Evolutionary conservation across 2,113 vertebrate species (phyloP), one percentile per base, ranked within the genome.

Genomic region (Crotalus horridus): DNA sequence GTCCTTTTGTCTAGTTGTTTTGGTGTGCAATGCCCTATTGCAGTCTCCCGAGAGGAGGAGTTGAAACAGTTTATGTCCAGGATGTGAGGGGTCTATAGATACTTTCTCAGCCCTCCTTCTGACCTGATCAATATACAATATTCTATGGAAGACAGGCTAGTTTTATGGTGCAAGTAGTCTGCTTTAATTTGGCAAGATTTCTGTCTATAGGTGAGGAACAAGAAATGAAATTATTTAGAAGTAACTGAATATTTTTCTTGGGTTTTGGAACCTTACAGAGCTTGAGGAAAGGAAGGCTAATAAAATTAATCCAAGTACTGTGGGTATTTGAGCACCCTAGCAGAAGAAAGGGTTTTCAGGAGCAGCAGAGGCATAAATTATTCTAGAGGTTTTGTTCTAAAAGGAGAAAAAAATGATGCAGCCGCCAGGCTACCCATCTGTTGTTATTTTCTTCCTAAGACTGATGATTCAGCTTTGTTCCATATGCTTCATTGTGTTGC

Each of bases 381-480:
- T 90, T 90, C 55, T 29, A 24, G 88, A 64, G 53, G 21, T 85
- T 89, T 20, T 88, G 8, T 86, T 86, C 46, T 56, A 59, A 90
- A 86, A 24, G 4, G 43, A 29, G 33, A 7, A 4, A 51, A 51
- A 39, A 26, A 85, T 26, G 56, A 53, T 12, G 24, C 26, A 20
- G 89, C 39, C 15, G 23, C 81, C 81, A 55, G 29, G 61, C 92
- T 87, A 3, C 46, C 69, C 74, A 81, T 92, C 91, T 89, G 81
- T 64, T 64, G 12, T 26, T 87, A 39, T 29, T 64, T 90, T 59
- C 21, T 20, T 51, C 56, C 56, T 12, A 39, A 26, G 46, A 59
- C n/a, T 15, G 53, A 81, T 90, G 74, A 93, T 90, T 90, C 89
- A 90, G 74, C n/a, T 61, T 90, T 46, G 26, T 51, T 54, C 89